phyloP scores from a whole-genome alignment of 23 tunicate species.

The Trididemnum nubilum region DNA sequence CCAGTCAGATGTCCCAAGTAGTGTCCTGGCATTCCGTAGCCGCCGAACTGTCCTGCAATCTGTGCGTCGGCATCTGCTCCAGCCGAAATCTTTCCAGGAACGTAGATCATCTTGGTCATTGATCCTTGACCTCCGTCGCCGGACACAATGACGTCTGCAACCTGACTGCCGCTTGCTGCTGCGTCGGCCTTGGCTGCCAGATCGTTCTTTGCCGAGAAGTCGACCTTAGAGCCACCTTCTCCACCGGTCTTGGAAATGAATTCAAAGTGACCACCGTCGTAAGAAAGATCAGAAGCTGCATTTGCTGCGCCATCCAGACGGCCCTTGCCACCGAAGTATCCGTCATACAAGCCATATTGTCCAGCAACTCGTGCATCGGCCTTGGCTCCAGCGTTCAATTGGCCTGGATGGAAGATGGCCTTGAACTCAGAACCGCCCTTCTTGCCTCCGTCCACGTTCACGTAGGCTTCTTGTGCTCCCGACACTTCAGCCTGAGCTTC shows the following conservation, averaged over 20 bases:
- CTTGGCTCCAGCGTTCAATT: neutral
- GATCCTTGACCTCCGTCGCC: neutral
- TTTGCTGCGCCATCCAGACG: neutral
- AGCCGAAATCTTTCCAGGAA: constrained; percentile 11
- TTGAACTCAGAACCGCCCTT: neutral
- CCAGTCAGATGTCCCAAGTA: neutral
- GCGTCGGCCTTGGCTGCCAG: constrained; percentile 15
- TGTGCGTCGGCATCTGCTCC: constrained; percentile 11
- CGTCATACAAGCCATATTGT: neutral
- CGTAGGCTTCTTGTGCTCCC: constrained; percentile 6
- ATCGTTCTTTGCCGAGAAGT: constrained; percentile 8
- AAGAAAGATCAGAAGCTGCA: neutral
- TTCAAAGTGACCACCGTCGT: constrained; percentile 3
- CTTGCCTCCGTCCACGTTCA: constrained; percentile 26
- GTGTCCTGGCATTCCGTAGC: neutral
- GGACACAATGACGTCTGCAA: neutral
- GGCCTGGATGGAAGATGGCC: constrained; percentile 14
- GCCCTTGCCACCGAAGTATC: constrained; percentile 18
- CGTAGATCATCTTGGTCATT: constrained; percentile 7
- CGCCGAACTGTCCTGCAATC: constrained; percentile 4
- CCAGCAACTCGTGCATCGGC: constrained; percentile 4
- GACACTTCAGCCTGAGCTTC: neutral
- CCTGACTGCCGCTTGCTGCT: constrained; percentile 22
- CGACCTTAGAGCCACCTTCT: neutral
- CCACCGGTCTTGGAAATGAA: constrained; percentile 24